Evolutionary conservation across 2,113 vertebrate species (phyloP).

Genomic region (Melierax canorus): DNA sequence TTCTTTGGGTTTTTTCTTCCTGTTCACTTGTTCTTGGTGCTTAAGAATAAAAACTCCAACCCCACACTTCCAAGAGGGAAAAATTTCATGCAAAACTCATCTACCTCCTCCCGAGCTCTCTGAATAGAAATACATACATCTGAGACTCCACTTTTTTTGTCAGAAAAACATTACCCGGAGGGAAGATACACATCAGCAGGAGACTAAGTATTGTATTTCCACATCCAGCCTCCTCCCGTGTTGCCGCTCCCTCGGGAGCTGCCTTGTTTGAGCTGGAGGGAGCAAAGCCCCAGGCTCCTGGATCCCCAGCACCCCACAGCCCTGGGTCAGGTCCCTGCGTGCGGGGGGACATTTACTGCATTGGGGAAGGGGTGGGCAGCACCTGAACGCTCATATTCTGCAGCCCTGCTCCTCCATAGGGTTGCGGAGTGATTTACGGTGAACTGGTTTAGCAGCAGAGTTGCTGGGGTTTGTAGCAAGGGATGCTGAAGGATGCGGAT

Average conservation of each 20-base stretch:
- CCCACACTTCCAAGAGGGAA: not conserved
- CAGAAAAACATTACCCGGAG: not conserved
- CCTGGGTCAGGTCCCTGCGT: not conserved
- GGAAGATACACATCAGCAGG: not conserved
- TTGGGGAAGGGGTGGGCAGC: not conserved
- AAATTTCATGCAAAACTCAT: not conserved
- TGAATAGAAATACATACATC: not conserved
- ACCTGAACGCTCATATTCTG: rapidly evolving
- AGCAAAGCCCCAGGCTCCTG: not conserved
- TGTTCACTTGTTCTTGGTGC: not conserved
- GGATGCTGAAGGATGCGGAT: not conserved
- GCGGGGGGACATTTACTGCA: not conserved
- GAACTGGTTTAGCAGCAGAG: not conserved
- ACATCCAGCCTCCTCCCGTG: not conserved
- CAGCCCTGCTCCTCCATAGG: not conserved
- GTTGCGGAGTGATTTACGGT: not conserved
- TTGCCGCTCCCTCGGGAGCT: not conserved
- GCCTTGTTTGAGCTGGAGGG: not conserved
- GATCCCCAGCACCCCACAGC: not conserved
- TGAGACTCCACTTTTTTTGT: not conserved
- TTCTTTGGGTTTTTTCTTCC: not conserved
- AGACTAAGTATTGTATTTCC: not conserved
- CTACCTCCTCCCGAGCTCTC: not conserved
- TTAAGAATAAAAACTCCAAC: not conserved
- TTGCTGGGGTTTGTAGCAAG: not conserved